Percentiles rank a stretch among this genome's conserved stretches.
These are phyloP conservation scores for Epiblema foenella DNA, from an alignment of 2,888 invertebrate genomes.

Conservation along the genomic window DNA sequence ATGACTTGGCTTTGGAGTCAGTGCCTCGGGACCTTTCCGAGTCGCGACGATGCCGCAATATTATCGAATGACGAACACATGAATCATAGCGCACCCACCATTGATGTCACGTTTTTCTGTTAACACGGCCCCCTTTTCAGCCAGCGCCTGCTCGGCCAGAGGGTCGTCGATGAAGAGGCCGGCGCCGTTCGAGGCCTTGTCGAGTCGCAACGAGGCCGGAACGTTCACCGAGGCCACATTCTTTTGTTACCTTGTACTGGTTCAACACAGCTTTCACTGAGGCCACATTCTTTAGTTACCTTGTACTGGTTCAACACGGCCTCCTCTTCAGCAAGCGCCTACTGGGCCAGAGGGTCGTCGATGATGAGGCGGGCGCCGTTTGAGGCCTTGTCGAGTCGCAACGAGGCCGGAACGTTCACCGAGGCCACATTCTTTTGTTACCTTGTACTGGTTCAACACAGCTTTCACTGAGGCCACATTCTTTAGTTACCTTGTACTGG, in stretches of 20 bases:
- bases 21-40: too few relatives aligned
- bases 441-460: too few relatives aligned
- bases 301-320: conserved; percentile 97
- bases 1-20: too few relatives aligned
- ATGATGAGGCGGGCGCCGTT: too few relatives aligned
- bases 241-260: conserved; percentile 96
- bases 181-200: too few relatives aligned
- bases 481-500: conserved; percentile 93
- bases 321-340: conserved; percentile 97
- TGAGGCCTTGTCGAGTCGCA: too few relatives aligned
- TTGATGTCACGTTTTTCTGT: conserved; percentile 91
- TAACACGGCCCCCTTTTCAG: conserved; percentile 98
- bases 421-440: conserved; percentile 92
- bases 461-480: conserved; percentile 87
- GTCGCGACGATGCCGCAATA: background rate
- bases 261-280: too few relatives aligned
- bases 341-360: conserved; percentile 93
- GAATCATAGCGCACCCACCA: too few relatives aligned
- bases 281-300: conserved; percentile 93
- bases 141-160: conserved; percentile 93
- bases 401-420: background rate
- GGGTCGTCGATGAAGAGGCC: conserved; percentile 89
- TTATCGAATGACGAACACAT: too few relatives aligned
- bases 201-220: background rate
- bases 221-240: conserved; percentile 86